Conservation (phyloP, 2,797 vertebrate species). For the Numenius phaeopus region DNA sequence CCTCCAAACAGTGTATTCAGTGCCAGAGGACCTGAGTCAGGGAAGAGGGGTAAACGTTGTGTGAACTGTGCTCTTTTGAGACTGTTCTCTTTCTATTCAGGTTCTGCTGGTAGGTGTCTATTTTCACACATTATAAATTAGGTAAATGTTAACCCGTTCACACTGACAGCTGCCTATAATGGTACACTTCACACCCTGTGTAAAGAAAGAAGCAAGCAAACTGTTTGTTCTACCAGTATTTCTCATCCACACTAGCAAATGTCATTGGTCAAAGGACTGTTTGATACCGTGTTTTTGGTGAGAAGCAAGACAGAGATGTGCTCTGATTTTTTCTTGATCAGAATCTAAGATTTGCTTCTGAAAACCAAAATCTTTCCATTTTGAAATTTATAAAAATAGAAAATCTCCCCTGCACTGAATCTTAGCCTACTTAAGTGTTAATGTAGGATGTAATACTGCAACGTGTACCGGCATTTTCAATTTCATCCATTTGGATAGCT, state of each 20-base stretch:
- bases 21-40: neutral
- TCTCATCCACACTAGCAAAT: neutral
- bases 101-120: neutral
- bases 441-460: neutral
- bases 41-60: neutral
- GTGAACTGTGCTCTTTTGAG: neutral
- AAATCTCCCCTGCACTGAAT: neutral
- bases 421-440: neutral
- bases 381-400: neutral
- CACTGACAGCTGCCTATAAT: neutral
- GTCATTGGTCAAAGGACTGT: neutral
- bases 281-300: neutral
- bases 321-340: neutral
- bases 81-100: neutral
- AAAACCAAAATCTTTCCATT: neutral
- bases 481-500: neutral
- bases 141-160: neutral
- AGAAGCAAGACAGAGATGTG: neutral
- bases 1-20: neutral
- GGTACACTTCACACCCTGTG: neutral
- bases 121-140: conserved; percentile 19
- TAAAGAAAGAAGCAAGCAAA: neutral
- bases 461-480: fast-evolving
- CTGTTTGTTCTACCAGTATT: neutral
- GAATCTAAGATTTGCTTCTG: neutral